phyloP scores from a whole-genome alignment of 2,113 vertebrate species.

The Tachycineta bicolor region DNA sequence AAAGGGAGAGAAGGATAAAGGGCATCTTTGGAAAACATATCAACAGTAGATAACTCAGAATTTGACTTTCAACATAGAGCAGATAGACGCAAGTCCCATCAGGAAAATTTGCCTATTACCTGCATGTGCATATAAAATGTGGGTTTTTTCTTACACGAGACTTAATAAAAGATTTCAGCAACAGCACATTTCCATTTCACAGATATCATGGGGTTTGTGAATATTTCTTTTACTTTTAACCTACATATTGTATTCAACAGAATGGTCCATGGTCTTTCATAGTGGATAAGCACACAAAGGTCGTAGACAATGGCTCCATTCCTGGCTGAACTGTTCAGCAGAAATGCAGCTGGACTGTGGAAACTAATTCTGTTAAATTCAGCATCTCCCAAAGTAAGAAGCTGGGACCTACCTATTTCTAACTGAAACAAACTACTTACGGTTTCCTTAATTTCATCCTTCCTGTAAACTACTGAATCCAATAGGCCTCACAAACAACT shows the following conservation, averaged over 20 bases:
- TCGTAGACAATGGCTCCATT: not conserved
- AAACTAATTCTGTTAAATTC: constrained; percentile 16
- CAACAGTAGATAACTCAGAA: not conserved
- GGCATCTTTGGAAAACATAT: not conserved
- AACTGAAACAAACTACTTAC: not conserved
- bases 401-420: not conserved
- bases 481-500: not conserved
- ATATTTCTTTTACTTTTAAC: not conserved
- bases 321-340: constrained; percentile 20
- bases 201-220: not conserved
- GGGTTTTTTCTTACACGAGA: not conserved
- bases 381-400: not conserved
- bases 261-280: not conserved
- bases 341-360: not conserved
- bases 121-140: not conserved
- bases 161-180: not conserved
- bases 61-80: not conserved
- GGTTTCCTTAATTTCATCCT: constrained; percentile 10
- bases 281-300: constrained; percentile 4
- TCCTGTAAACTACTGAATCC: not conserved
- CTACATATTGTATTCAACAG: not conserved
- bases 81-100: not conserved
- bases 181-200: not conserved
- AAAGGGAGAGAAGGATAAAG: not conserved
- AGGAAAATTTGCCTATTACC: not conserved